Conservation (phyloP, 2,113 vertebrate genomes). For the Protomyctophum bolini region DNA sequence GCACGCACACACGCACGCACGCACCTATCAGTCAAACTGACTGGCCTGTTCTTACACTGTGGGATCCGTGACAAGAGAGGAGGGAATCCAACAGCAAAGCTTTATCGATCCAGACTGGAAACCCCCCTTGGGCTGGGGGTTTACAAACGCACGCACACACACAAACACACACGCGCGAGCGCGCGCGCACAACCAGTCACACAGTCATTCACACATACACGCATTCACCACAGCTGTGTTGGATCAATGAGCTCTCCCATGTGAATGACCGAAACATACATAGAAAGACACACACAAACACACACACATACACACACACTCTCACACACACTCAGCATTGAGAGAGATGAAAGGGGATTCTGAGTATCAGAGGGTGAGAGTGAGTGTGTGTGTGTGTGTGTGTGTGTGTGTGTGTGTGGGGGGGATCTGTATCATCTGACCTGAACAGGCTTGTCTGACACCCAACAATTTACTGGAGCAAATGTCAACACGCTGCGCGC, state of each 20-base stretch:
- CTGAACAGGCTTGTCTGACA: slow-evolving; percentile 77
- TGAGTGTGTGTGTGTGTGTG: slow-evolving; percentile 20
- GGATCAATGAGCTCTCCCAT: slow-evolving; percentile 72
- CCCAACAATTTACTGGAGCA: slow-evolving; percentile 75
- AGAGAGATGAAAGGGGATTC: slow-evolving; percentile 64
- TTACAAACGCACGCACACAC: slow-evolving; percentile 22
- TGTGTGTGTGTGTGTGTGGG: slow-evolving; percentile 16
- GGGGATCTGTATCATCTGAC: slow-evolving; percentile 73
- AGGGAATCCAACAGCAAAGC: slow-evolving; percentile 78
- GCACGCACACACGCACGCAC: slow-evolving; percentile 14
- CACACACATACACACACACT: not conserved
- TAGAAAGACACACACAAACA: slow-evolving; percentile 52
- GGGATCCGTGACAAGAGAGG: slow-evolving; percentile 74
- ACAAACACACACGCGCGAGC: slow-evolving; percentile 20
- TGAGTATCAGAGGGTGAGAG: slow-evolving; percentile 62
- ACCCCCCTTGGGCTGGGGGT: slow-evolving; percentile 74
- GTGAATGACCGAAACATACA: slow-evolving; percentile 73
- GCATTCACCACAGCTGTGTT: slow-evolving; percentile 54
- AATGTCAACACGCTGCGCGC: slow-evolving; percentile 65
- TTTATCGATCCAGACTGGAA: slow-evolving; percentile 80
- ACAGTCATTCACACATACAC: not conserved
- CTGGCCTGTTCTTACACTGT: slow-evolving; percentile 65
- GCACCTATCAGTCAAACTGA: slow-evolving; percentile 64
- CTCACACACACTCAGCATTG: slow-evolving; percentile 29
- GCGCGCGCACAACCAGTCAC: not conserved